Evolutionary conservation across 1,140 invertebrate genomes (phyloP).

Genomic region (Sitobion miscanthi): DNA sequence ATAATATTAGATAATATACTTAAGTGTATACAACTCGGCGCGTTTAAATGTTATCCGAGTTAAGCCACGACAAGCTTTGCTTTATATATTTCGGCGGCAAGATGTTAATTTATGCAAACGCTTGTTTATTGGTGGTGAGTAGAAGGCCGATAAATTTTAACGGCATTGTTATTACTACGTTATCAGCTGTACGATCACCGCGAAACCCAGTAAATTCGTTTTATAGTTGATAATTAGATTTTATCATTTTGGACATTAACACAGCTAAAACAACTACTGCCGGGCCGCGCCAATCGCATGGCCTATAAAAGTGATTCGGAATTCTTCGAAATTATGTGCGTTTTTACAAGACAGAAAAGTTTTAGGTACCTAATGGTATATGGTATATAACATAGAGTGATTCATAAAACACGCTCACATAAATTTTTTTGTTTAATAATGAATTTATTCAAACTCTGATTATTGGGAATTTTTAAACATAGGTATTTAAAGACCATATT

Average conservation of each 20-base stretch:
- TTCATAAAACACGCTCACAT: too few relatives aligned
- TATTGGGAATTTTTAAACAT: too few relatives aligned
- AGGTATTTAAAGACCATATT: too few relatives aligned
- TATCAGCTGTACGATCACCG: neutral
- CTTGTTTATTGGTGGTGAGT: neutral
- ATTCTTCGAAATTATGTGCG: neutral
- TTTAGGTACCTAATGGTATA: neutral
- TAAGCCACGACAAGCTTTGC: neutral
- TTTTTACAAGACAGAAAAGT: neutral
- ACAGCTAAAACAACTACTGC: neutral
- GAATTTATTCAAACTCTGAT: too few relatives aligned
- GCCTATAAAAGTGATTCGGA: neutral
- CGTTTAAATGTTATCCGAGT: conserved; percentile 3
- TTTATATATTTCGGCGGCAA: neutral
- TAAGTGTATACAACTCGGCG: neutral
- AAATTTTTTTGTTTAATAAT: too few relatives aligned
- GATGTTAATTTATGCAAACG: conserved; percentile 26
- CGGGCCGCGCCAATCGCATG: neutral
- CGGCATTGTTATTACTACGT: neutral
- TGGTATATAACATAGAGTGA: neutral
- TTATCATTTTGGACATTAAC: neutral
- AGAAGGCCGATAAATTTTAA: neutral
- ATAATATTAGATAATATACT: too few relatives aligned
- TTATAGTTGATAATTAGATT: neutral
- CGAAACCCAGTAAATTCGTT: neutral